A percentile compares a stretch with the other conserved stretches of the same genome.
phyloP scores from a whole-genome alignment of 1,140 invertebrate genomes.

The Arion vulgaris region DNA sequence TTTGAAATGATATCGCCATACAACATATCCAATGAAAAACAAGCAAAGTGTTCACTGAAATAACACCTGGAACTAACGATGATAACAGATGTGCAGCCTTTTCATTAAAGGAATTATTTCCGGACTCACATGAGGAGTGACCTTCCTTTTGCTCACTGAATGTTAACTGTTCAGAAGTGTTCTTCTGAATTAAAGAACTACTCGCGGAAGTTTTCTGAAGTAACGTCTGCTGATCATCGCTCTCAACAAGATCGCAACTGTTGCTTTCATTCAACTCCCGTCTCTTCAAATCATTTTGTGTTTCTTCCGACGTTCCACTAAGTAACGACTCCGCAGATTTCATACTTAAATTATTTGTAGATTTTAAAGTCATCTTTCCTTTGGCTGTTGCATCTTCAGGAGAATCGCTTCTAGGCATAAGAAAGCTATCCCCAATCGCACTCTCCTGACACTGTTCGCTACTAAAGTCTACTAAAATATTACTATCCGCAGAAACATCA shows the following conservation, averaged over 20 bases:
- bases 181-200: background rate
- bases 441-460: background rate
- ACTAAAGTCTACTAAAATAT: background rate
- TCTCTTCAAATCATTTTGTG: background rate
- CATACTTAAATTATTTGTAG: background rate
- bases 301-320: background rate
- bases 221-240: background rate
- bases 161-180: background rate
- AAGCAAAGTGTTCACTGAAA: slow-evolving; percentile 38
- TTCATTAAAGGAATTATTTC: background rate
- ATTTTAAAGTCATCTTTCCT: background rate
- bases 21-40: slow-evolving; percentile 40
- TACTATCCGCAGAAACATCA: background rate
- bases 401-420: background rate
- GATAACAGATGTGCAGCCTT: background rate
- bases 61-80: slow-evolving; percentile 1
- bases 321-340: background rate
- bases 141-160: background rate
- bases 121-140: background rate
- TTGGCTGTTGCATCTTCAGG: background rate
- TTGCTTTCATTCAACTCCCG: background rate
- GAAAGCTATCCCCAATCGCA: background rate
- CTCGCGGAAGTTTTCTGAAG: background rate
- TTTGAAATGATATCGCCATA: slow-evolving; percentile 40
- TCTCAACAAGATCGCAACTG: background rate